phyloP scores from a whole-genome alignment of 2,113 vertebrate species.

The Edolisoma coerulescens region DNA sequence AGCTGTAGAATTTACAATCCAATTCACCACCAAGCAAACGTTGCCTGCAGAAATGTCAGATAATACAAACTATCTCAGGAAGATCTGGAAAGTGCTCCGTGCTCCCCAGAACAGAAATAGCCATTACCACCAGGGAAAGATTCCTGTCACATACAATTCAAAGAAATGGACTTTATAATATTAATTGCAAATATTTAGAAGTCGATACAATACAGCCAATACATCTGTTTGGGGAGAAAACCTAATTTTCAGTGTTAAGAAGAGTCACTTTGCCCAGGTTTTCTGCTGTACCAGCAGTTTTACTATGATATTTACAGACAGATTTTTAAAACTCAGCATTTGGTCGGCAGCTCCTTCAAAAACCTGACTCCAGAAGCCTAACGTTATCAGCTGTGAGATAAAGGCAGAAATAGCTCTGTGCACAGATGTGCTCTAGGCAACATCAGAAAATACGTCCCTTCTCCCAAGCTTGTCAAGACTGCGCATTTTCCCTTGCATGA shows the following conservation, averaged over 20 bases:
- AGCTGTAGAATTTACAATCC: neutral
- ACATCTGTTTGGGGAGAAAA: neutral
- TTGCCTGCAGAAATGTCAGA: conserved; percentile 15
- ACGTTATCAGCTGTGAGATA: neutral
- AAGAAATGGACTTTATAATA: neutral
- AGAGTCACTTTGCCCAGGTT: neutral
- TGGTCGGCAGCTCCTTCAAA: neutral
- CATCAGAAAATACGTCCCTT: neutral
- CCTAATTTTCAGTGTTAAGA: neutral
- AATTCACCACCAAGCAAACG: neutral
- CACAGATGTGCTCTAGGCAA: neutral
- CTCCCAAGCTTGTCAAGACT: neutral
- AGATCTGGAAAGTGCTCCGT: neutral
- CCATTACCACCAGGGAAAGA: neutral
- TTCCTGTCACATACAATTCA: neutral
- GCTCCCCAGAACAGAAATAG: neutral
- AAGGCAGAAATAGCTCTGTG: neutral
- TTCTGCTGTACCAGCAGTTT: neutral
- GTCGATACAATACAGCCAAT: neutral
- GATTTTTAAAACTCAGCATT: neutral
- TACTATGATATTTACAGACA: neutral
- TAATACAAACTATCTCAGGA: neutral
- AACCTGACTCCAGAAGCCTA: neutral
- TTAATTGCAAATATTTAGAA: neutral
- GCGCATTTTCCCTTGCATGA: neutral